Conservation (phyloP, 1,140 invertebrate genomes). For the Metopolophium dirhodum region DNA sequence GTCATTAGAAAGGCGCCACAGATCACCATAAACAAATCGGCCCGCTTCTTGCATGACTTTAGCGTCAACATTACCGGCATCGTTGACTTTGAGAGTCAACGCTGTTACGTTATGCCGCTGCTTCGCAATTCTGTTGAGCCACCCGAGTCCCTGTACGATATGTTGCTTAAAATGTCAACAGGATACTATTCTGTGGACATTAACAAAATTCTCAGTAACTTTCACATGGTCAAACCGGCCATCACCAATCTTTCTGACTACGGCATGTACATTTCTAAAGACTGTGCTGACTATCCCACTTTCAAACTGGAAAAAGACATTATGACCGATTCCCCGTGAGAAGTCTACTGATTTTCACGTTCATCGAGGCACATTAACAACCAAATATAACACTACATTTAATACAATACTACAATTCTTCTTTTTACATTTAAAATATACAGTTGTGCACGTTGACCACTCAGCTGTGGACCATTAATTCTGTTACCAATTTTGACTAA, state of each 20-base stretch:
- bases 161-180: constrained; percentile 78
- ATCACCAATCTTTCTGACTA: constrained; percentile 71
- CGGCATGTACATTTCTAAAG: constrained; percentile 74
- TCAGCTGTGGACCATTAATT: neutral
- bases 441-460: neutral
- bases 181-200: constrained; percentile 86
- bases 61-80: constrained; percentile 76
- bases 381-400: neutral
- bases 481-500: neutral
- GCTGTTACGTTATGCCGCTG: constrained; percentile 89
- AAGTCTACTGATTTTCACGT: neutral
- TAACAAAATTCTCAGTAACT: constrained; percentile 76
- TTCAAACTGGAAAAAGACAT: constrained; percentile 74
- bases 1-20: neutral
- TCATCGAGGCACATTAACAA: neutral
- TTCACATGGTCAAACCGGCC: constrained; percentile 76
- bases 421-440: neutral
- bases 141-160: constrained; percentile 77
- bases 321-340: neutral
- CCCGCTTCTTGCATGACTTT: constrained; percentile 91
- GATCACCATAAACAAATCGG: constrained; percentile 68
- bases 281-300: constrained; percentile 75
- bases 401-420: neutral
- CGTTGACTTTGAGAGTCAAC: constrained; percentile 76
- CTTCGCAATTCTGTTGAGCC: constrained; percentile 77